Base-by-base conservation (phyloP, 2,113 vertebrate species). In the Petroica traversi region DNA sequence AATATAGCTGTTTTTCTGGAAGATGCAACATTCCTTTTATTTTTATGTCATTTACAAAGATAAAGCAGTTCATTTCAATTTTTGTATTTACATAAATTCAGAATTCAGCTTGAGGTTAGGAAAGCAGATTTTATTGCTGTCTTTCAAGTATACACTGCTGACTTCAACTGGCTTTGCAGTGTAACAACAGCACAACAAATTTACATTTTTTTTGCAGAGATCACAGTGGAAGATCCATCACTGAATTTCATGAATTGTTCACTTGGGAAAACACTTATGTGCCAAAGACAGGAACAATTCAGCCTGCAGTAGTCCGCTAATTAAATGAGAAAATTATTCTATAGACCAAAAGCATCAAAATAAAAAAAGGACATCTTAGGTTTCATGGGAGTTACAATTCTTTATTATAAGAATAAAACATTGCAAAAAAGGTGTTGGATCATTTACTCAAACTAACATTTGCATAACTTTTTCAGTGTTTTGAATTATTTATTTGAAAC, bases 381-480 rank as follows among this genome's bases (percentile, higher is more conserved):
- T 93, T 93, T 93, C 6, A 9, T 25, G 43, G 78, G 75, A 96
- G 36, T 72, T 89, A 94, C 55, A 97, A 85, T 33, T 90, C 93
- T 96, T 98, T 97, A 97, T 97, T 97, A 48, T 76, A 96, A 95
- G 92, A 96, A 96, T 64, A 93, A 96, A 95, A 97, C 95, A 95
- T 85, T 91, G 55, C 61, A 94, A 97, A 83, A 85, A 96, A 92
- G 80, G 71, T 93, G 93, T 88, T 58, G 61, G 58, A 88, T 97
- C 59, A 49, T 89, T 94, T 97, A 97, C 88, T 87, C 54, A 88
- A 97, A 96, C 80, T 92, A 93, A 96, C 15, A 91, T 75, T 91
- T 95, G 88, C 45, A 87, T 95, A 97, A 97, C 38, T 94, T 92
- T 95, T 96, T 96, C 40, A 87, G 80, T 92, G 94, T 59, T 78